These are phyloP conservation scores for Globicephala melas DNA, from an alignment of 2,113 vertebrate species.

Conservation along the genomic window DNA sequence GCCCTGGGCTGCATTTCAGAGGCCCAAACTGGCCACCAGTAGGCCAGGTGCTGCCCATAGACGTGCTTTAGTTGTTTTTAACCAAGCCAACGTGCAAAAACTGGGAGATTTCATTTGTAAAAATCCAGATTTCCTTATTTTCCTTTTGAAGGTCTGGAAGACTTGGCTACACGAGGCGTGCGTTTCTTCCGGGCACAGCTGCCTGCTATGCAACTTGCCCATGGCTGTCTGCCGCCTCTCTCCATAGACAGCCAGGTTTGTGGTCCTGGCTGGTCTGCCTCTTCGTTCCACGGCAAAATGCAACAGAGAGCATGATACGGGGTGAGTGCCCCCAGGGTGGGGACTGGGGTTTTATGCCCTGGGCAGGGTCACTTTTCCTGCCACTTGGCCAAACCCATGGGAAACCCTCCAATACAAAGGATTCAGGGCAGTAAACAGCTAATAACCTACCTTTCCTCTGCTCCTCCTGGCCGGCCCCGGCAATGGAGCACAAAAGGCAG, in stretches of 20 bases:
- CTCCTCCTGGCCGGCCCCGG: background rate
- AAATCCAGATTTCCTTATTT: background rate
- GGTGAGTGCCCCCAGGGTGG: background rate
- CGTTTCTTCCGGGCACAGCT: background rate
- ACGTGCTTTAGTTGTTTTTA: background rate
- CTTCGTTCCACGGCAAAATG: background rate
- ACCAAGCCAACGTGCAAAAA: background rate
- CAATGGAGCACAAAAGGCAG: background rate
- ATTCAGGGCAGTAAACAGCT: background rate
- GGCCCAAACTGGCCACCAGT: rapidly evolving
- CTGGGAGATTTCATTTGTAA: background rate
- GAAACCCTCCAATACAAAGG: background rate
- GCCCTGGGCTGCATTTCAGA: rapidly evolving
- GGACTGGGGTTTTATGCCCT: too few species aligned
- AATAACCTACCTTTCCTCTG: background rate
- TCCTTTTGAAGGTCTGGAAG: background rate
- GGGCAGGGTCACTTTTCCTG: background rate
- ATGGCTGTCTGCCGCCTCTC: rapidly evolving
- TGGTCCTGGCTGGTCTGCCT: background rate
- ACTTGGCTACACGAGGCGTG: background rate
- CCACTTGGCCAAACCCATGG: background rate
- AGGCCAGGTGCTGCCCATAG: background rate
- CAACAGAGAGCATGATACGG: rapidly evolving
- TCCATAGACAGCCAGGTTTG: rapidly evolving
- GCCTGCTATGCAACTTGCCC: too few species aligned